A percentile compares a stretch with the other conserved stretches of the same genome.
Conservation (phyloP, 1,140 invertebrate genomes). For the Parapsyche elsis region DNA sequence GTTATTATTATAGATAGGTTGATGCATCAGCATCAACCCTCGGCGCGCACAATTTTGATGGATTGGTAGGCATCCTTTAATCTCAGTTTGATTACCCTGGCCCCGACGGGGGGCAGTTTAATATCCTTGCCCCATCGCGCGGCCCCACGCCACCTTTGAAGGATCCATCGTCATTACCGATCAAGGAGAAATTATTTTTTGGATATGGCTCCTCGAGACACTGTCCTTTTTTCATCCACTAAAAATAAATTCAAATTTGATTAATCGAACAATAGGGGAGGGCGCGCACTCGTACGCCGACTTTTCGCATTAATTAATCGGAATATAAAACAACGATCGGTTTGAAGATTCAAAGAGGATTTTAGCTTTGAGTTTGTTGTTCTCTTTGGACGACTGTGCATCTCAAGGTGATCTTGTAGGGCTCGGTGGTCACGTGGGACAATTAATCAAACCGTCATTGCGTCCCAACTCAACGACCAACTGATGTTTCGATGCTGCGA, state of each 20-base stretch:
- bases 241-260: conserved; percentile 23
- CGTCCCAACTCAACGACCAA: background rate
- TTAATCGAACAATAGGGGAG: background rate
- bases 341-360: background rate
- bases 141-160: conserved; percentile 41
- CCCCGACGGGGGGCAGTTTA: conserved; percentile 53
- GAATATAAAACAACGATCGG: background rate
- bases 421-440: conserved; percentile 26
- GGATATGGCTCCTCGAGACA: conserved; percentile 31
- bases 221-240: background rate
- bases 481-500: too few species aligned
- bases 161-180: conserved; percentile 39
- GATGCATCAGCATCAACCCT: conserved; percentile 40
- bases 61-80: conserved; percentile 56
- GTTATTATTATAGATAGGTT: conserved; percentile 14
- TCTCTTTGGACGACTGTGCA: conserved; percentile 19
- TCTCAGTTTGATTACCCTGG: conserved; percentile 56
- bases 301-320: too few species aligned
- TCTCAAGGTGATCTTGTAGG: conserved; percentile 50
- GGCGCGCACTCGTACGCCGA: too few species aligned
- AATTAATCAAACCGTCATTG: conserved; percentile 48
- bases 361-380: background rate
- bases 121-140: conserved; percentile 49
- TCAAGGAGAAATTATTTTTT: conserved; percentile 46
- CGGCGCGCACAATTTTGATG: conserved; percentile 51